A percentile compares a stretch with the other conserved stretches of the same genome.
These are phyloP conservation scores for Pterobdella sp. DNA, from an alignment of 2,888 invertebrate genomes.

Conservation along the genomic window DNA sequence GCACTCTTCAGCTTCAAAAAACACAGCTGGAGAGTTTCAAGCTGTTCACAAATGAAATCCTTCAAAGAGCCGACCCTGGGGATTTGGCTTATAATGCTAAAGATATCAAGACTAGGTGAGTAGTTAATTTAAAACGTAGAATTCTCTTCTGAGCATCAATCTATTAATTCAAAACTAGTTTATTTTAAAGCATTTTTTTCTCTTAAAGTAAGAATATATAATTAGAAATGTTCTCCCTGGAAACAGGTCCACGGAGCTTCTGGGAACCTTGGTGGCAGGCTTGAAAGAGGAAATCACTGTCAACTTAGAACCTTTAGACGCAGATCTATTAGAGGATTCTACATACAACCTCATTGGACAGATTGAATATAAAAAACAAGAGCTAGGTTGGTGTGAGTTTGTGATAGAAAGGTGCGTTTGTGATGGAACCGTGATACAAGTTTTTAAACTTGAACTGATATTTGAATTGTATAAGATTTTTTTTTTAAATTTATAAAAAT, in stretches of 20 bases:
- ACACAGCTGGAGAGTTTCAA: conserved; percentile 26
- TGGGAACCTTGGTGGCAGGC: conserved; percentile 19
- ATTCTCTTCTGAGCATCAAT: too few species aligned
- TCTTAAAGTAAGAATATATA: too few species aligned
- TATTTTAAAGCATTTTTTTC: too few species aligned
- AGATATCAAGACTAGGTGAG: conserved; percentile 22
- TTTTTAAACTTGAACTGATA: too few species aligned
- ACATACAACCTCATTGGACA: conserved; percentile 27
- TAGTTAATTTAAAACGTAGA: too few species aligned
- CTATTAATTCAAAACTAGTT: too few species aligned
- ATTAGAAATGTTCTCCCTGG: too few species aligned
- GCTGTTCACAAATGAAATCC: conserved; percentile 10
- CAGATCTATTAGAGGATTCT: conserved; percentile 24
- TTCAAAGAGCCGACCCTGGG: conserved; percentile 18
- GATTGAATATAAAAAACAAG: conserved; percentile 23
- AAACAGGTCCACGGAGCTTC: conserved; percentile 16
- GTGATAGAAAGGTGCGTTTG: background rate
- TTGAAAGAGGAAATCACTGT: background rate
- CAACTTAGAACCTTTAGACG: conserved; percentile 19
- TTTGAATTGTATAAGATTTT: too few species aligned
- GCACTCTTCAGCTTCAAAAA: conserved; percentile 22
- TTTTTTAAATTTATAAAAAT: too few species aligned
- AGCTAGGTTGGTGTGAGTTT: conserved; percentile 14
- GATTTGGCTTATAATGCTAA: conserved; percentile 25
- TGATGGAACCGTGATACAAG: too few species aligned